A percentile compares a stretch with the other conserved stretches of the same genome.
Evolutionary conservation across 2,888 invertebrate genomes (phyloP).

Genomic region (Leistus spinibarbis): DNA sequence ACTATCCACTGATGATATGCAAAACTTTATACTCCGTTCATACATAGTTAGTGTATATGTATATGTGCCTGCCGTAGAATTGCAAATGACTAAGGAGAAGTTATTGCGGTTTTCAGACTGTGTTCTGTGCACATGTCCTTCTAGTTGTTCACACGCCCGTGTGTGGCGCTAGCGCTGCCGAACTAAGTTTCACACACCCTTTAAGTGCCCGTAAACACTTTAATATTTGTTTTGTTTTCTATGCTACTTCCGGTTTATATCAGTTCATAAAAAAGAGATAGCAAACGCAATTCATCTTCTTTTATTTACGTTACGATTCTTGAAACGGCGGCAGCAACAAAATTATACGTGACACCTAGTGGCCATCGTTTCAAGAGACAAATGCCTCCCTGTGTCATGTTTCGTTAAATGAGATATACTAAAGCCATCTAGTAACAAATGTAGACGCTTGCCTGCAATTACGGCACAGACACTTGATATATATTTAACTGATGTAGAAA

Average conservation of each 20-base stretch:
- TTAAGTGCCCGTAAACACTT: neutral
- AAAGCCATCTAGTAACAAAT: too few relatives aligned
- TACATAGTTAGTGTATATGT: neutral
- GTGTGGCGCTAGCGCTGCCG: neutral
- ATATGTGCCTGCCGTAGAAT: conserved; percentile 7
- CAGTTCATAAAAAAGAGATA: neutral
- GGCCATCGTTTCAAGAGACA: too few relatives aligned
- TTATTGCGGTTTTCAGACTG: conserved; percentile 14
- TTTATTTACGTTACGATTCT: too few relatives aligned
- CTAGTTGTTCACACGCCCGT: neutral
- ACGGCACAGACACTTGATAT: too few relatives aligned
- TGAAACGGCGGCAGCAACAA: too few relatives aligned
- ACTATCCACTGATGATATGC: conserved; percentile 13
- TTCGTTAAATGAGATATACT: too few relatives aligned
- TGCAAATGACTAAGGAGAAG: conserved; percentile 28
- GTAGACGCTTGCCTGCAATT: too few relatives aligned
- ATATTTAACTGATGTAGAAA: too few relatives aligned
- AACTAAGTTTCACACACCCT: neutral
- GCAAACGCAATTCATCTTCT: too few relatives aligned
- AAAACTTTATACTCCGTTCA: neutral
- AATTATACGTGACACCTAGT: too few relatives aligned
- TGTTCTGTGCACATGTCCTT: conserved; percentile 3
- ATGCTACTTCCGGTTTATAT: too few relatives aligned
- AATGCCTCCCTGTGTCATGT: too few relatives aligned
- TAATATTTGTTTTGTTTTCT: neutral